phyloP scores from a whole-genome alignment of 2,888 invertebrate species.

The Drosophila crucigera region DNA sequence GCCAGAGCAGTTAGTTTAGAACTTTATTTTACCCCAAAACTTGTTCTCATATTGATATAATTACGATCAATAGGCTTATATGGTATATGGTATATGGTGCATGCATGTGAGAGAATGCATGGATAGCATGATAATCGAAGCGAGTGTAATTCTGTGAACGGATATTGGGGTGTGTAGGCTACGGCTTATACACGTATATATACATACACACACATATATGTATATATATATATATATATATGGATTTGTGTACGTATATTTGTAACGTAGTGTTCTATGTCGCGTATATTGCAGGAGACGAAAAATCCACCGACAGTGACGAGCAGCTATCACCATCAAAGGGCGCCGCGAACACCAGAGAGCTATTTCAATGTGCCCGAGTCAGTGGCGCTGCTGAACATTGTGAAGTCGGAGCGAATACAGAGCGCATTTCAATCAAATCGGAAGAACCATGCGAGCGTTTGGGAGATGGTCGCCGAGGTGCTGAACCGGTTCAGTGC shows the following conservation, averaged over 20 bases:
- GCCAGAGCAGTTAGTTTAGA: neutral
- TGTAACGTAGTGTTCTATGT: neutral
- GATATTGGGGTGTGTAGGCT: neutral
- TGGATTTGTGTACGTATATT: neutral
- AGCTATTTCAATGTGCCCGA: slow-evolving; percentile 85
- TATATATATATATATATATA: neutral
- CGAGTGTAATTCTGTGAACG: too few species aligned
- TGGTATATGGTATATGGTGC: neutral
- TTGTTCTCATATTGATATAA: neutral
- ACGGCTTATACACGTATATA: neutral
- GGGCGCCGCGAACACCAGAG: slow-evolving; percentile 84
- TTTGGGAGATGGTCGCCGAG: slow-evolving; percentile 85
- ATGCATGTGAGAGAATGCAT: neutral
- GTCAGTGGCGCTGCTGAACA: slow-evolving; percentile 84
- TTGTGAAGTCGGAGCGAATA: slow-evolving; percentile 85
- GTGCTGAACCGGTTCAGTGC: slow-evolving; percentile 84
- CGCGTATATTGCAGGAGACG: slow-evolving; percentile 66
- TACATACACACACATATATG: neutral
- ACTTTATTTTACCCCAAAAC: neutral
- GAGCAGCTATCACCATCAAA: slow-evolving; percentile 83
- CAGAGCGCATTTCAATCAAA: slow-evolving; percentile 85
- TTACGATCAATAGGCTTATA: neutral
- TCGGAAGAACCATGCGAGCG: slow-evolving; percentile 85
- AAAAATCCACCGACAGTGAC: slow-evolving; percentile 76
- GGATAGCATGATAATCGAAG: neutral